Evolutionary conservation across 2,797 vertebrate genomes (phyloP), one percentile per base, ranked within the genome.

Genomic region (Scarus forsteni): DNA sequence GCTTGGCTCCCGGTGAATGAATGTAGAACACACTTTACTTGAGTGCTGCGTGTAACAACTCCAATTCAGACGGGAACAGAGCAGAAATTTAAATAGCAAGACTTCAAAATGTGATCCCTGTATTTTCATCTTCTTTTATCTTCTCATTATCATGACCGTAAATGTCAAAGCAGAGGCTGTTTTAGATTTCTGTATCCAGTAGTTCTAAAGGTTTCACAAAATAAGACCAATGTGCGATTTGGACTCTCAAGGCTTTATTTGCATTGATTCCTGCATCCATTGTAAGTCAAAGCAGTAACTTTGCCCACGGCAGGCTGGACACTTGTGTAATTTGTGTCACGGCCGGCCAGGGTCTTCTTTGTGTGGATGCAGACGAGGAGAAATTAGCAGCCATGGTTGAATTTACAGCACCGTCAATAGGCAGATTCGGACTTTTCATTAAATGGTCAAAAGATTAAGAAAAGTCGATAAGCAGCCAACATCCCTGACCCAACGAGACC

Each of bases 281-380:
- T 79, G 60, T 27, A 60, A 66, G 71, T 78, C 71, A 62, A 55
- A 73, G 54, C 60, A 43, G 78, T 65, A 34, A 63, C 76, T 75
- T 81, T 7, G 69, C 72, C 57, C 1, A 8, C 43, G 36, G 65
- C 60, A 49, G 19, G 36, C 56, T 62, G 46, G 65, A 60, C 73
- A 39, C 60, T 58, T 9, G 55, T 66, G 69, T 66, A 56, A 68
- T 67, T 70, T 80, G 61, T 75, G 72, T 66, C 72, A 51, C 16
- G 35, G 59, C 75, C 45, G 45, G 64, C n/a, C 1, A 66, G 55
- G 54, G 48, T 65, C 56, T 18, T 59, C 34, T 60, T 60, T 36
- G 27, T 39, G 16, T 46, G 16, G 10, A 48, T 60, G 15, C 15
- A 3, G 44, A 60, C 9, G 35, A 19, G 43, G 54, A 34, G 16